Percentiles rank a stretch among this genome's conserved stretches.
Conservation (phyloP, 2,113 vertebrate species). For the Motacilla tschutschensis region DNA sequence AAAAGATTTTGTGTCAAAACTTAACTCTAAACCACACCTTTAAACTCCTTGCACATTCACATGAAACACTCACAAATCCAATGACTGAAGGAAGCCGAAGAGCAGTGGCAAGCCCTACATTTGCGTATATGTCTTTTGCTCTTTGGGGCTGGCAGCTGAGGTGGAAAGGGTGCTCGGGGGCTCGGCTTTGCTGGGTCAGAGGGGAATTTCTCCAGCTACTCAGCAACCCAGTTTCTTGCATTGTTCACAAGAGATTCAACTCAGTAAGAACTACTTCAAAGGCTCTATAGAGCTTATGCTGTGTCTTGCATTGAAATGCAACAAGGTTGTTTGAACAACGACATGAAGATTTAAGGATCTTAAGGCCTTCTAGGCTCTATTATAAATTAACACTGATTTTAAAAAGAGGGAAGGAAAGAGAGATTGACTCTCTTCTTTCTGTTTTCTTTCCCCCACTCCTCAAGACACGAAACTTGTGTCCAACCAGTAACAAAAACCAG, state of each 20-base stretch:
- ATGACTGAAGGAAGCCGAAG: not conserved
- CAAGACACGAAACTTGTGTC: not conserved
- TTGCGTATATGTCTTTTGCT: not conserved
- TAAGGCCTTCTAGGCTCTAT: not conserved
- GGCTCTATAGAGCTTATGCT: not conserved
- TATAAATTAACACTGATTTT: slow-evolving; percentile 8
- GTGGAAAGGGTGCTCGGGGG: not conserved
- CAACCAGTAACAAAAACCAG: not conserved
- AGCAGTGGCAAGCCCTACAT: not conserved
- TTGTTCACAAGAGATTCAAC: not conserved
- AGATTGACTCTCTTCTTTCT: not conserved
- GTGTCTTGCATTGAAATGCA: not conserved
- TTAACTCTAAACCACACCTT: not conserved
- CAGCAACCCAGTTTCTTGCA: not conserved
- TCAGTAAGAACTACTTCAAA: slow-evolving; percentile 18
- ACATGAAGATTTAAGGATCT: slow-evolving; percentile 20
- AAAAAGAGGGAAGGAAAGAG: not conserved
- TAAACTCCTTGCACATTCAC: not conserved
- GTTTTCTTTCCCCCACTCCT: not conserved
- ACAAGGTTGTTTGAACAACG: not conserved
- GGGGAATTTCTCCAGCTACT: not conserved
- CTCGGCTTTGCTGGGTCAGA: not conserved
- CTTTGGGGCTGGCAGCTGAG: not conserved
- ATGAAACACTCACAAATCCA: not conserved
- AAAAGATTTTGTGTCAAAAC: not conserved